Conservation (phyloP, 2,113 vertebrate genomes). For the Patagioenas fasciata region DNA sequence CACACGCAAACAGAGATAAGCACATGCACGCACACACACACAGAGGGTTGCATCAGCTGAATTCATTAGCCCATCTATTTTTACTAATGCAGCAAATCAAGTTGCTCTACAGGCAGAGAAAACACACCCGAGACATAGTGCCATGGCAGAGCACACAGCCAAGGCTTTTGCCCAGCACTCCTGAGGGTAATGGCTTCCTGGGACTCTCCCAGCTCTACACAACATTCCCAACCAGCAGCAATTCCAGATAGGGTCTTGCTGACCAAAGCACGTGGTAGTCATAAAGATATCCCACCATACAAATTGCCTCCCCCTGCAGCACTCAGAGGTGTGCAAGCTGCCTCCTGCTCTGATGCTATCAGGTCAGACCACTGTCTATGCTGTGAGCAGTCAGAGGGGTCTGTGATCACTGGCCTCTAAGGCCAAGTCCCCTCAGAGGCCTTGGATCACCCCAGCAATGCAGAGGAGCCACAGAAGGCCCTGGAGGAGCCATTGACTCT, state of each 20-base stretch:
- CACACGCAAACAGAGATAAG: not conserved
- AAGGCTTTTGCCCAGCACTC: constrained; percentile 8
- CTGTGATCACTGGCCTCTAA: accelerated
- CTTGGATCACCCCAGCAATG: not conserved
- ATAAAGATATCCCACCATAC: not conserved
- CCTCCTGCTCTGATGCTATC: not conserved
- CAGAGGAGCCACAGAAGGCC: not conserved
- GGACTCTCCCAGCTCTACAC: not conserved
- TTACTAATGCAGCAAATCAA: constrained; percentile 67
- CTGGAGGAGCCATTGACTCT: not conserved
- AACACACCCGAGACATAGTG: not conserved
- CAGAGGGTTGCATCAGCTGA: constrained; percentile 60
- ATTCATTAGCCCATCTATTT: constrained; percentile 63
- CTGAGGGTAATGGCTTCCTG: not conserved
- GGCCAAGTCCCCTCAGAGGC: not conserved
- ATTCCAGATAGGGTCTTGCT: not conserved
- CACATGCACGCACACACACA: not conserved
- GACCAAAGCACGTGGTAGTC: not conserved
- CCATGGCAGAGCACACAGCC: not conserved
- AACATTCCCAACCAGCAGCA: not conserved
- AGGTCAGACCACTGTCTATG: not conserved
- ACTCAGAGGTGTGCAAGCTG: not conserved
- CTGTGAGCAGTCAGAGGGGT: not conserved
- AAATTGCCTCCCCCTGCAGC: not conserved
- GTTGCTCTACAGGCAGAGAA: constrained; percentile 18